These are phyloP conservation scores for Chloroceryle amazona DNA, from an alignment of 2,797 vertebrate genomes.

Conservation along the genomic window DNA sequence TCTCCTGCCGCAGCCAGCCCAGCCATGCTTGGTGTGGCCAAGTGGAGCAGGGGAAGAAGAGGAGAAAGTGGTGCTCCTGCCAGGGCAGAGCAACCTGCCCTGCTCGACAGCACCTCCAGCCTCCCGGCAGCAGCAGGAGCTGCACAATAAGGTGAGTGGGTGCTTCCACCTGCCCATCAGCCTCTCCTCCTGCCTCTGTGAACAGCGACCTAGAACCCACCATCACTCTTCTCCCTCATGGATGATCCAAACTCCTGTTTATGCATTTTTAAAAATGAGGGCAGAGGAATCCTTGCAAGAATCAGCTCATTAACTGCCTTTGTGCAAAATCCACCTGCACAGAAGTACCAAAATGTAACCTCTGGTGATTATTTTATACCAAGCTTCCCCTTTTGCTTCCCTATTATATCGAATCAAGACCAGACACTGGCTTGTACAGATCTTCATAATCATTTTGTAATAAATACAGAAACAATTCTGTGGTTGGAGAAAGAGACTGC, in stretches of 20 bases:
- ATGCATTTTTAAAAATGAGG: background rate
- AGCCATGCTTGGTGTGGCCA: background rate
- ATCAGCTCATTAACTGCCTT: background rate
- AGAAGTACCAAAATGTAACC: background rate
- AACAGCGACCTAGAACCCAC: background rate
- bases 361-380: background rate
- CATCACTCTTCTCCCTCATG: background rate
- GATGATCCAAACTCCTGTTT: background rate
- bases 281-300: background rate
- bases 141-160: accelerated
- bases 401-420: background rate
- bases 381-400: background rate
- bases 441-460: background rate
- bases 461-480: background rate
- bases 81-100: background rate
- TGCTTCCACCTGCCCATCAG: background rate
- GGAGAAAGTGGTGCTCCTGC: background rate
- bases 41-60: background rate
- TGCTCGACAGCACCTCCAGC: background rate
- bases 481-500: background rate
- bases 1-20: accelerated
- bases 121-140: background rate
- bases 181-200: background rate
- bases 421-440: background rate
- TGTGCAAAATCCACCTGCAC: background rate